A percentile compares a stretch with the other conserved stretches of the same genome.
Evolutionary conservation across 2,113 vertebrate species (phyloP).

Genomic region (Pogonocichla stellata): DNA sequence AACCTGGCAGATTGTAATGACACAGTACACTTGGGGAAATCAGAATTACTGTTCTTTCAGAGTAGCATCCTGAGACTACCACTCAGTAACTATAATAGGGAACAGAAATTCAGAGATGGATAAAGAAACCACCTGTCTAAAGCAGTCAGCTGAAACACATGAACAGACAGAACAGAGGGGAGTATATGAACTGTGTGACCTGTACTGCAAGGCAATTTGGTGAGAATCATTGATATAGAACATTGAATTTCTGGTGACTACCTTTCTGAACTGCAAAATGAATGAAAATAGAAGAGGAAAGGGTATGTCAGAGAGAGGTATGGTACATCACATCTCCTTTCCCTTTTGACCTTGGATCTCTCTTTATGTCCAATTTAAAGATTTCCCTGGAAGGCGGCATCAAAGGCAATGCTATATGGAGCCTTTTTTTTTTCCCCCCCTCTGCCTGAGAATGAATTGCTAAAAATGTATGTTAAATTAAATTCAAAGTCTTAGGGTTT

Average conservation of each 20-base stretch:
- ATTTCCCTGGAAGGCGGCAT: not conserved
- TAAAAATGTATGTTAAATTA: not conserved
- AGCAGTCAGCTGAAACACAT: not conserved
- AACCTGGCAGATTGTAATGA: not conserved
- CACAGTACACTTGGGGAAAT: not conserved
- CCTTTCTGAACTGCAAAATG: not conserved
- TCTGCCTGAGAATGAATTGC: not conserved
- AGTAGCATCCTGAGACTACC: not conserved
- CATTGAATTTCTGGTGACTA: constrained; percentile 11
- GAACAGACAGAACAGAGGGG: not conserved
- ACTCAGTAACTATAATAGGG: not conserved
- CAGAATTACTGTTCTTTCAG: not conserved
- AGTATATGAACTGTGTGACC: constrained; percentile 7
- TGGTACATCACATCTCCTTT: not conserved
- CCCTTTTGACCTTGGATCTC: not conserved
- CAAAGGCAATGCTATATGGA: not conserved
- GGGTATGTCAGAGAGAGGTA: not conserved
- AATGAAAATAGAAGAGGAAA: not conserved
- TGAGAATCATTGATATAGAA: constrained; percentile 27
- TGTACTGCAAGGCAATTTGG: not conserved
- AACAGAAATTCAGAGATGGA: not conserved
- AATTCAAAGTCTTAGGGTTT: not conserved
- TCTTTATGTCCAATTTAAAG: not conserved
- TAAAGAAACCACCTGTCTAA: constrained; percentile 14
- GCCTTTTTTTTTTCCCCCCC: fast-evolving